Evolutionary conservation across 2,797 vertebrate species (phyloP).

Genomic region (Argyrosomus regius): DNA sequence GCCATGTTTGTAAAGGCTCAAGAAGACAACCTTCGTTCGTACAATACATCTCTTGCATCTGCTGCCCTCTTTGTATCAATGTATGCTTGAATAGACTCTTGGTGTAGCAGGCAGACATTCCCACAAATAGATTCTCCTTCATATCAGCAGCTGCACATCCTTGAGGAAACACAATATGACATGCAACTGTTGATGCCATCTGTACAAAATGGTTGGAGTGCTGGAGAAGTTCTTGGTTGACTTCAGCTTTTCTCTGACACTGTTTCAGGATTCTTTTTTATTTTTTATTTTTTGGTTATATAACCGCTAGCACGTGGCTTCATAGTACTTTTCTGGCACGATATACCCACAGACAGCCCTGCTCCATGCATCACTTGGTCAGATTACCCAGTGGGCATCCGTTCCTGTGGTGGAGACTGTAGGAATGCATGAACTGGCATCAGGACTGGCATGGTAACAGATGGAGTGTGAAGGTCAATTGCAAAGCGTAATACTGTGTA

Average conservation of each 20-base stretch:
- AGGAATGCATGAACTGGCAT: conserved; percentile 67
- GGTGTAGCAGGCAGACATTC: conserved; percentile 19
- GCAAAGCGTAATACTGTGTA: conserved; percentile 26
- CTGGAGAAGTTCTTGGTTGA: conserved; percentile 57
- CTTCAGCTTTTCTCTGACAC: conserved; percentile 45
- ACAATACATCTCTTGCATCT: conserved; percentile 22
- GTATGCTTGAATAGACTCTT: conserved; percentile 36
- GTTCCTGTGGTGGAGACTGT: conserved; percentile 63
- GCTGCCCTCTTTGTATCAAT: conserved; percentile 9
- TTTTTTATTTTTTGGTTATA: conserved; percentile 53
- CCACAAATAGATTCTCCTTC: conserved; percentile 45
- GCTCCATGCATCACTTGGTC: conserved; percentile 79
- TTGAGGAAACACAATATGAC: conserved; percentile 67
- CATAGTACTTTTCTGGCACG: conserved; percentile 70
- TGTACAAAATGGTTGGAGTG: conserved; percentile 54
- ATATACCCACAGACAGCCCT: conserved; percentile 58
- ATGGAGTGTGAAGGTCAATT: conserved; percentile 82
- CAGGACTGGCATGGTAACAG: conserved; percentile 67
- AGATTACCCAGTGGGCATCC: conserved; percentile 81
- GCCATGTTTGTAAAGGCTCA: neutral
- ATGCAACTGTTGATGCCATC: conserved; percentile 78
- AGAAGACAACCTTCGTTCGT: neutral
- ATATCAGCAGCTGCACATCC: conserved; percentile 70
- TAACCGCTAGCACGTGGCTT: conserved; percentile 66
- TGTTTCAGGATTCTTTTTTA: conserved; percentile 5